These are phyloP conservation scores for Dynastes maya DNA, from an alignment of 2,888 invertebrate genomes.

Conservation along the genomic window DNA sequence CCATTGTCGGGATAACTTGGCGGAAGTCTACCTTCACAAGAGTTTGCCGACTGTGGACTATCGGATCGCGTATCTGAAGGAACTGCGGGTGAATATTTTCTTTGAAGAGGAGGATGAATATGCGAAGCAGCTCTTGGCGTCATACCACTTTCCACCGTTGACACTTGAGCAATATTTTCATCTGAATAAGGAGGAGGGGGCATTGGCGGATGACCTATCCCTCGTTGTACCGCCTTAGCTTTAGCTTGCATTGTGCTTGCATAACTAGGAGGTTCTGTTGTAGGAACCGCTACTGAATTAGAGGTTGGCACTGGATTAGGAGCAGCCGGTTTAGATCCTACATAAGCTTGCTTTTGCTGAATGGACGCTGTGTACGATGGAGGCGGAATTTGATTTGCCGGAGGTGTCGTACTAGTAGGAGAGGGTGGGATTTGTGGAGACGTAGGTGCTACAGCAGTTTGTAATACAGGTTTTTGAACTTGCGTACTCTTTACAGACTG, in stretches of 20 bases:
- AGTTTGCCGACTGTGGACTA: conserved; percentile 71
- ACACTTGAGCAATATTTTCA: conserved; percentile 66
- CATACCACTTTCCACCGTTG: conserved; percentile 70
- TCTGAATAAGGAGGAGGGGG: conserved; percentile 80
- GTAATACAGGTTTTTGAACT: conserved; percentile 94
- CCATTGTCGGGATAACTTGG: conserved; percentile 66
- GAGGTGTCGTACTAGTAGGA: conserved; percentile 62
- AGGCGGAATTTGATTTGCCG: conserved; percentile 78
- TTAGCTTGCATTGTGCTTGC: conserved; percentile 91
- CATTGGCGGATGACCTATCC: conserved; percentile 78
- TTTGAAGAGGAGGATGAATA: conserved; percentile 78
- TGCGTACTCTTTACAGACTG: conserved; percentile 97
- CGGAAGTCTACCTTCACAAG: conserved; percentile 72
- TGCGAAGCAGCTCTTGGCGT: conserved; percentile 71
- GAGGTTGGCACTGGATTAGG: conserved; percentile 66
- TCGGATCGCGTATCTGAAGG: conserved; percentile 73
- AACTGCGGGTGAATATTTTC: conserved; percentile 80
- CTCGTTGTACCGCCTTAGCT: conserved; percentile 79
- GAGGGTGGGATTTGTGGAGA: conserved; percentile 78
- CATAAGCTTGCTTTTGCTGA: conserved; percentile 77
- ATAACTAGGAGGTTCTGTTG: conserved; percentile 93
- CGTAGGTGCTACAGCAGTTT: conserved; percentile 95
- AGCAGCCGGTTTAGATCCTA: conserved; percentile 67
- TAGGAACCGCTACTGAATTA: conserved; percentile 73
- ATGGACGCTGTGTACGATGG: conserved; percentile 88